Evolutionary conservation across 2,113 vertebrate genomes (phyloP).

Genomic region (Henicopernis longicauda): DNA sequence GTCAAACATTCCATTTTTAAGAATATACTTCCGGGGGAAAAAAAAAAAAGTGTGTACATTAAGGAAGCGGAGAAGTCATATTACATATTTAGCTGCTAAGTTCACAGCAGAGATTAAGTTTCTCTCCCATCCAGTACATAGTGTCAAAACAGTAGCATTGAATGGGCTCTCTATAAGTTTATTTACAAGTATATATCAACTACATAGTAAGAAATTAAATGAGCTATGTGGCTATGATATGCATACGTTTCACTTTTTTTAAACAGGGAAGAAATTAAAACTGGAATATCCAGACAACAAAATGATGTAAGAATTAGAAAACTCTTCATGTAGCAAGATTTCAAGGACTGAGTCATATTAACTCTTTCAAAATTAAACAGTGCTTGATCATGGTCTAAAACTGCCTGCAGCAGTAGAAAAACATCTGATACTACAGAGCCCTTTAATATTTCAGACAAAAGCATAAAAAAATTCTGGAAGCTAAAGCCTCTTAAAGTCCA

Average conservation of each 20-base stretch:
- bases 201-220: neutral
- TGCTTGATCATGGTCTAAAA: neutral
- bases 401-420: too few relatives aligned
- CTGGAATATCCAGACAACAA: neutral
- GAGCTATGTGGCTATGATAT: neutral
- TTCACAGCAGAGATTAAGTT: neutral
- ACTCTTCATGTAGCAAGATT: neutral
- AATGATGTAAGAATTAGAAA: neutral
- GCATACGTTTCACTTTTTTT: neutral
- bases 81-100: neutral
- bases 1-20: neutral
- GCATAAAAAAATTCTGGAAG: too few relatives aligned
- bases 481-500: too few relatives aligned
- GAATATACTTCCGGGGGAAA: accelerated
- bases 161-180: neutral
- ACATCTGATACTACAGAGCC: too few relatives aligned
- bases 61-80: neutral
- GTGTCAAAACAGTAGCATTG: neutral
- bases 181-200: neutral
- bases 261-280: neutral
- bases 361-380: neutral
- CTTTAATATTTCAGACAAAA: too few relatives aligned
- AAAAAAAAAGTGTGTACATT: accelerated
- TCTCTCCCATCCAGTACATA: neutral
- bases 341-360: neutral